Evolutionary conservation across 2,113 vertebrate genomes (phyloP).

Genomic region (Ageneiosus marmoratus): DNA sequence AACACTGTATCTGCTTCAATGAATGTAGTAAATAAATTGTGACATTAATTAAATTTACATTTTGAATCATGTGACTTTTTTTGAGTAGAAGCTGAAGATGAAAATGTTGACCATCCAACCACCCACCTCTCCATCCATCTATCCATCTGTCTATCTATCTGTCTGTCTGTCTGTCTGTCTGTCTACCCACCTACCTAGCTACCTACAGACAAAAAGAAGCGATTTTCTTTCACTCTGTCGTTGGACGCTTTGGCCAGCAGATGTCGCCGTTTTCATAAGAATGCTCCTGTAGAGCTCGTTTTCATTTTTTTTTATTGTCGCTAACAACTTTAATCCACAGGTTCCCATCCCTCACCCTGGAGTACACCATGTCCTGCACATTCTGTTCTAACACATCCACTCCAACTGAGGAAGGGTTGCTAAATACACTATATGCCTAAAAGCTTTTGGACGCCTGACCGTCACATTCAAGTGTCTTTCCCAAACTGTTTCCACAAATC

Average conservation of each 20-base stretch:
- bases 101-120: too few relatives aligned
- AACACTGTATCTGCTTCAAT: too few relatives aligned
- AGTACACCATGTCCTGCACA: background rate
- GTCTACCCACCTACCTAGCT: background rate
- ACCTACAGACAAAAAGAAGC: background rate
- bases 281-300: background rate
- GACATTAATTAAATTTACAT: too few relatives aligned
- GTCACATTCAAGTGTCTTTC: background rate
- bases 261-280: constrained; percentile 18
- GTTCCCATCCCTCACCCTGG: background rate
- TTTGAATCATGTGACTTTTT: too few relatives aligned
- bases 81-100: too few relatives aligned
- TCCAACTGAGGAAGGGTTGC: background rate
- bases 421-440: background rate
- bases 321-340: background rate
- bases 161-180: background rate
- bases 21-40: too few relatives aligned
- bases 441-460: background rate
- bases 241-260: constrained; percentile 18
- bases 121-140: background rate
- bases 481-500: background rate
- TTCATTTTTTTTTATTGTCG: background rate
- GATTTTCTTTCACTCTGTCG: background rate
- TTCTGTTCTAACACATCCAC: background rate
- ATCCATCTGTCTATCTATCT: background rate